Base-by-base conservation (phyloP, 2,888 invertebrate genomes). In the Cyclophora albipunctata region DNA sequence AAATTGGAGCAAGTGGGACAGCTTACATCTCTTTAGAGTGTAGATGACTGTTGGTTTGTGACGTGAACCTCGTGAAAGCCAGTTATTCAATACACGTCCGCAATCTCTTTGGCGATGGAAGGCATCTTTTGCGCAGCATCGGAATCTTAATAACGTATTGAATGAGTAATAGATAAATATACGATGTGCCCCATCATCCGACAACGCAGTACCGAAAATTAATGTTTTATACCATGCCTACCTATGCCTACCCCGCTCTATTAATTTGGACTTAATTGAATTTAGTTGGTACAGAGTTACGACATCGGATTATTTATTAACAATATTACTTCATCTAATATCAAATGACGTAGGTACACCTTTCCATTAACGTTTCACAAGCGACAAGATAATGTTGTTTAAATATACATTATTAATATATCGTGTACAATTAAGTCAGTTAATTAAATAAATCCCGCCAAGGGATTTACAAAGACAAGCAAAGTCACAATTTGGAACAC, bases 81-180 rank as follows among this genome's bases (percentile, higher is more conserved):
- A 37, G 37, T 5, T 73, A 78, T 78, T 79, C 75, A 62, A 67
- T 69, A 59, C 78, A 72, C 81, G 77, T 78, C 69, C 67, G 69
- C 76, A 78, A 79, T 78, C 75, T 74, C 73, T 76, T 73, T 77
- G 70, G 73, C 72, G 74, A 71, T 67, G 65, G 58, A 57, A 59
- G 59, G 60, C 62, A 43, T 33, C 43, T 34, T 33, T 34, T 33
- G 33, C 57, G 59, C 70, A 61, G 59, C 61, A 54, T 55, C 60
- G 66, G 75, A 75, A 73, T 74, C 57, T 63, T 69, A 73, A 78
- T 75, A 64, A 58, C 60, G 51, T 62, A 61, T 63, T 66, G 64
- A 68, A 68, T 66, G 61, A 55, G 50, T 53, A 60, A 58, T 59
- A 57, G 51, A 59, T 59, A 63, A 60, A 61, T 64, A 63, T 60